phyloP scores from a whole-genome alignment of 2,113 vertebrate species.

The Sinosuthora webbiana region DNA sequence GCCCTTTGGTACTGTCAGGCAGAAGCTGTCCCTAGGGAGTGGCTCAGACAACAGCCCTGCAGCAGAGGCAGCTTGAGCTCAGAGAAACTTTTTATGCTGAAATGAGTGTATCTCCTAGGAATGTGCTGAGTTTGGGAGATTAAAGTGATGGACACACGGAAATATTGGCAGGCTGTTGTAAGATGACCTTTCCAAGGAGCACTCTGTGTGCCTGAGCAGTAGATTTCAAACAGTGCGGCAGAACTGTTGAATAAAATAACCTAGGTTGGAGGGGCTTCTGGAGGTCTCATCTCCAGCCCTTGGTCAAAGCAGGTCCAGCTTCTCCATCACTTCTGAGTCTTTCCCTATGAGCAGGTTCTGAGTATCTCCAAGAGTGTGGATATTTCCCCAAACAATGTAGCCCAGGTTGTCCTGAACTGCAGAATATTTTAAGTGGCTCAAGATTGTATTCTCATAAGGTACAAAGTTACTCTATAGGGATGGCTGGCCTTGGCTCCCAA shows the following conservation, averaged over 20 bases:
- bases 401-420: not conserved
- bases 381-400: not conserved
- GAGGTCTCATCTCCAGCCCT: not conserved
- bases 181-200: not conserved
- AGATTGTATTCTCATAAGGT: not conserved
- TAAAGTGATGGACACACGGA: not conserved
- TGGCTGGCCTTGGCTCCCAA: not conserved
- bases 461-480: not conserved
- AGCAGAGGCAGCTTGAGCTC: not conserved
- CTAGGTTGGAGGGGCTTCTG: not conserved
- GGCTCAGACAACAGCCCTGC: not conserved
- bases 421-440: not conserved
- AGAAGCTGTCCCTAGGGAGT: not conserved
- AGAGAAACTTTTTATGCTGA: not conserved
- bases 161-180: not conserved
- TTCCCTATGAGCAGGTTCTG: not conserved
- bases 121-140: not conserved
- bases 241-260: not conserved
- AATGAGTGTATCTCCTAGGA: not conserved
- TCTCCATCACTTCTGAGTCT: not conserved
- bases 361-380: not conserved
- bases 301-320: not conserved
- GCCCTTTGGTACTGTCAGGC: not conserved
- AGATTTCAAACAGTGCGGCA: not conserved
- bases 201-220: not conserved